Conservation (phyloP, 2,797 vertebrate genomes). For the Perodicticus potto region DNA sequence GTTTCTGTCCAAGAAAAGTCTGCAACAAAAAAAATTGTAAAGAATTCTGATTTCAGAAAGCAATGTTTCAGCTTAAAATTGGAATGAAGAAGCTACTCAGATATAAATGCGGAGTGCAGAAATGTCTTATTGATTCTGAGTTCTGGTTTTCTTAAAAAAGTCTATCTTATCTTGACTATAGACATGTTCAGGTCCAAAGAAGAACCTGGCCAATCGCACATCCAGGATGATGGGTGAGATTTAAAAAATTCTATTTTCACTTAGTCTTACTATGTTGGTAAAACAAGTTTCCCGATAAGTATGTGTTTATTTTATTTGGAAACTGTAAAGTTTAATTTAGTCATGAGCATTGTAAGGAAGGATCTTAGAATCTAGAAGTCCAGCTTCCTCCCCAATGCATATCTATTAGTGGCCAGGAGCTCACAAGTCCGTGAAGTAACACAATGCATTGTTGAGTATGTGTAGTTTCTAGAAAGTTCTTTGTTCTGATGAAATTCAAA, state of each 20-base stretch:
- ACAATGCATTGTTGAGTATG: background rate
- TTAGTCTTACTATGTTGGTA: slow-evolving; percentile 27
- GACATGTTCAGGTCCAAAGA: background rate
- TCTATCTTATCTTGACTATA: slow-evolving; percentile 54
- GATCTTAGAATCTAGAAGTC: background rate
- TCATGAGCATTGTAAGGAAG: slow-evolving; percentile 42
- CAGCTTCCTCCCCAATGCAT: background rate
- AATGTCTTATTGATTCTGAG: slow-evolving; percentile 1
- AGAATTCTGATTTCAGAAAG: background rate
- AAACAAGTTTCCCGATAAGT: slow-evolving; percentile 25
- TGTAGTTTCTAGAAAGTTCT: slow-evolving; percentile 41
- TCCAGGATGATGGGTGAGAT: slow-evolving; percentile 59
- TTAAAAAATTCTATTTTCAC: slow-evolving; percentile 38
- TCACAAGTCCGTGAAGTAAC: background rate
- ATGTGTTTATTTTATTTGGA: slow-evolving; percentile 28
- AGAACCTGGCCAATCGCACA: fast-evolving
- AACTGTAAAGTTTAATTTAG: background rate
- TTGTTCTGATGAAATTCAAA: background rate
- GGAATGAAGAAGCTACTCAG: background rate
- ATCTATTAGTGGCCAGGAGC: background rate
- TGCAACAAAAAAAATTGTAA: slow-evolving; percentile 11
- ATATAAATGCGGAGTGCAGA: background rate
- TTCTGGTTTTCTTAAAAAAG: slow-evolving; percentile 46
- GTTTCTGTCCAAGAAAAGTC: background rate
- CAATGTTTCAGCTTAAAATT: slow-evolving; percentile 40